Conservation (phyloP, 1,140 invertebrate genomes). For the Grapholita molesta region DNA sequence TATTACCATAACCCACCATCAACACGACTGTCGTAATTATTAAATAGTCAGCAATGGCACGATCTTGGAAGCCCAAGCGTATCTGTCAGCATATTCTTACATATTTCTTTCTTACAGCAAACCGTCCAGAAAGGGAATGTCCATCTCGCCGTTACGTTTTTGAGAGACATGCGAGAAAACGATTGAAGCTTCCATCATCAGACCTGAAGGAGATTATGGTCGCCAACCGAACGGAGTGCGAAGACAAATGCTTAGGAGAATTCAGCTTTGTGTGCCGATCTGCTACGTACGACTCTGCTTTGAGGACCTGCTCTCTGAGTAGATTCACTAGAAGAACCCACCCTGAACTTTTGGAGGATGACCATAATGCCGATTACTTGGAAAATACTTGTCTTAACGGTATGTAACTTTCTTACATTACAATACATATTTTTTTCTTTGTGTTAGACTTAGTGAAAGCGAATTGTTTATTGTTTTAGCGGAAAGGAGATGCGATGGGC, state of each 20-base stretch:
- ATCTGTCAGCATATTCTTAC: not conserved
- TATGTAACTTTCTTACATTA: conserved; percentile 60
- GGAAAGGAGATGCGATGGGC: conserved; percentile 89
- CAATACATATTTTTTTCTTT: conserved; percentile 30
- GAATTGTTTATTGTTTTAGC: conserved; percentile 70
- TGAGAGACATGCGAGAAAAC: conserved; percentile 90
- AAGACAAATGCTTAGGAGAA: conserved; percentile 93
- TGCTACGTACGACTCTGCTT: conserved; percentile 87
- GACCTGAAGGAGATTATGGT: conserved; percentile 90
- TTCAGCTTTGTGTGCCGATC: conserved; percentile 93
- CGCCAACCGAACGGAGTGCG: conserved; percentile 91
- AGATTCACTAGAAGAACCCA: conserved; percentile 90
- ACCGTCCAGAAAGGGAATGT: conserved; percentile 90
- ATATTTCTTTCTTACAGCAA: conserved; percentile 79
- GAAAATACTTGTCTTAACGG: conserved; percentile 95
- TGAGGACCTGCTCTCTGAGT: conserved; percentile 88
- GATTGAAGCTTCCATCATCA: conserved; percentile 86
- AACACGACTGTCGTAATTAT: no score
- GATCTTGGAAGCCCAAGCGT: not conserved
- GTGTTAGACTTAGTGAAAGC: not conserved
- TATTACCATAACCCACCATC: no score
- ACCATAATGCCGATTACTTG: conserved; percentile 92
- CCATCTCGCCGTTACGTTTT: conserved; percentile 92
- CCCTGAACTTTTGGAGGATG: conserved; percentile 89
- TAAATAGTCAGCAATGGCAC: no score